Evolutionary conservation across 2,888 invertebrate species (phyloP), one percentile per base, ranked within the genome.

Genomic region (Branchipolynoe longqiensis): DNA sequence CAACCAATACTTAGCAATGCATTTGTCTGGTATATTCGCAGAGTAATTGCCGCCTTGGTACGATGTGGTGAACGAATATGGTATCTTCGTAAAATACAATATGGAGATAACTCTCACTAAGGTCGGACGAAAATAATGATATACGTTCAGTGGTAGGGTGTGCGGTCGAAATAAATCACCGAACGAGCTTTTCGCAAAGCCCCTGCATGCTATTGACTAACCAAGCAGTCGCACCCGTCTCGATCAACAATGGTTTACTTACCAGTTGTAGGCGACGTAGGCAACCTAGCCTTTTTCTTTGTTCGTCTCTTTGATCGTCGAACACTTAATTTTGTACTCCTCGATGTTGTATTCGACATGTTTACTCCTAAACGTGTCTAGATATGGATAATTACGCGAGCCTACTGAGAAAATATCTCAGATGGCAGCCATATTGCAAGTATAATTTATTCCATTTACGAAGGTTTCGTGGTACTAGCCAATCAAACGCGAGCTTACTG

Each of bases 401-500:
- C 84, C 73, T 58, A 69, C 56, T 31, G 62, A 84, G 64, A 84
- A 84, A 73, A 84, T 28, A 48, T 36, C 64, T 85, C 84, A 84
- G 54, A 59, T 33, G 59, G 85, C 85, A 56, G 87, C 87, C 87
- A 87, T 87, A 87, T 87, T 87, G 87, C 56, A 85, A 85, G 56
- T 85, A 85, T 85, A 86, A 81, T 86, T 81, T 86, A 85, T 86
- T 87, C 87, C 87, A 87, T 85, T 87, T 87, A 48, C 38, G 78
- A 81, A 85, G 40, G 69, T 74, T 82, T 73, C 78, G 48, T 25
- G 38, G 73, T 48, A 64, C 33, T 56, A 58, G 48, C 85, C 85
- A 86, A 85, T 86, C 73, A 83, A 41, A 73, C 18, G 40, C 25
- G n/a, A 40, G 38, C 38, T 59, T 83, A 18, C 12, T 85, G 59